Evolutionary conservation across 2,888 invertebrate genomes (phyloP).

Genomic region (Drosophila ustulata): DNA sequence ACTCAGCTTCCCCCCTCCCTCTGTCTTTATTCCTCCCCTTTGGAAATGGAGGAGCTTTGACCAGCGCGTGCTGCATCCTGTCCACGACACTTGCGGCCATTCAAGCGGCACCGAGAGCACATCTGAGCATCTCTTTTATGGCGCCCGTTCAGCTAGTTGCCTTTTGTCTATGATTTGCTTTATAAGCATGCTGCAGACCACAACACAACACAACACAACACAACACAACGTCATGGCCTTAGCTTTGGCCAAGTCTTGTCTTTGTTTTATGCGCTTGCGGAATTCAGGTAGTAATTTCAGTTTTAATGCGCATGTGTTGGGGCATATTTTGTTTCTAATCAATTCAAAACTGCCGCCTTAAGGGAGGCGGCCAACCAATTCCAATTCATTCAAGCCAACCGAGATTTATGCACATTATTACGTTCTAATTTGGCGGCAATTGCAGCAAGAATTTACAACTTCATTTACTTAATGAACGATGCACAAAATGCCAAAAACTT

Average conservation of each 20-base stretch:
- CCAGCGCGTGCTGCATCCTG: conserved; percentile 68
- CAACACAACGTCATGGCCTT: not conserved
- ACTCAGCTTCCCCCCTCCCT: conserved; percentile 7
- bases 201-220: conserved; percentile 1
- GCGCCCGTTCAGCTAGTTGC: conserved; percentile 65
- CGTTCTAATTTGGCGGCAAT: conserved; percentile 57
- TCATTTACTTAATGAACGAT: conserved; percentile 37
- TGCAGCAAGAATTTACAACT: conserved; percentile 51
- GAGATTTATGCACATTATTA: conserved; percentile 51
- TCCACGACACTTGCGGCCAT: conserved; percentile 71
- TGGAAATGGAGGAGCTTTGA: not conserved
- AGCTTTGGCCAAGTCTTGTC: conserved; percentile 5
- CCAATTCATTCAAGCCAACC: not conserved
- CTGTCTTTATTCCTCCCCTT: not conserved
- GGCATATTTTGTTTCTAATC: conserved; percentile 61
- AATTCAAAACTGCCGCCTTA: conserved; percentile 48
- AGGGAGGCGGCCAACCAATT: conserved; percentile 33
- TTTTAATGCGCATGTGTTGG: conserved; percentile 62
- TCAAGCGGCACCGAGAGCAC: conserved; percentile 53
- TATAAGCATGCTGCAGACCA: conserved; percentile 57
- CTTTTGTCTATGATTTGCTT: conserved; percentile 76
- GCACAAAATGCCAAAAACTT: conserved; percentile 5
- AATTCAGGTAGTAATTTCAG: conserved; percentile 79
- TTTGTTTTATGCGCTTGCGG: conserved; percentile 69
- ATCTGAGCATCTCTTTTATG: conserved; percentile 53